Base-by-base conservation (phyloP, 2,113 vertebrate genomes). In the Zonotrichia leucophrys region DNA sequence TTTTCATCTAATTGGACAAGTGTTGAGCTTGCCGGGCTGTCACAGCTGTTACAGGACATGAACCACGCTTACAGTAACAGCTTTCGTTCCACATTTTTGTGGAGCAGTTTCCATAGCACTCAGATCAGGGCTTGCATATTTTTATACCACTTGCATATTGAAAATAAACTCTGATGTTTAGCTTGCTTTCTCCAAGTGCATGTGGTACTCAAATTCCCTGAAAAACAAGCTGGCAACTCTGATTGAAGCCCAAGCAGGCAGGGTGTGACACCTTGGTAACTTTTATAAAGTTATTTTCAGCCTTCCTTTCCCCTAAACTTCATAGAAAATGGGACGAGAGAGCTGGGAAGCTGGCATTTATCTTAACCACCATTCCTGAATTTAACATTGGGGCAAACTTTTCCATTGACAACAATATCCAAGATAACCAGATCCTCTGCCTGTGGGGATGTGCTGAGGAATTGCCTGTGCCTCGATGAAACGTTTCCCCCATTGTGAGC, bases 31-130 rank as follows among this genome's bases (percentile, higher is more conserved):
- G 97, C 94, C 76, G 47, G 95, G 93, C 96, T 97, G 97, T 94
- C 97, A 97, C 97, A 98, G 98, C 98, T 98, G 98, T 97, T 98
- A 96, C 95, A 92, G 95, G 95, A 96, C 98, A 97, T 87, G 96
- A 98, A 88, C 95, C 58, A 67, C 90, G 27, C 97, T 96, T 96
- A 81, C 50, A 97, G 95, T 95, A 98, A 98, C 98, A 97, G 98
- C 97, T 98, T 98, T 98, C 96, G 93, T 98, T 98, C 98, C 98
- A 98, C 98, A 97, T 98, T 98, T 98, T 97, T 98, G 97, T 96
- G 97, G 95, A 97, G 95, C 87, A 91, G 94, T 98, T 98, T 97
- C 97, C 94, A 98, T 95, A 94, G 96, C 74, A 14, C 92, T 96
- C 77, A 83, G 90, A 97, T 97, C 91, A 27, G 96, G 92, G 95